Evolutionary conservation across 2,888 invertebrate species (phyloP).

Genomic region (Ophion costatus): DNA sequence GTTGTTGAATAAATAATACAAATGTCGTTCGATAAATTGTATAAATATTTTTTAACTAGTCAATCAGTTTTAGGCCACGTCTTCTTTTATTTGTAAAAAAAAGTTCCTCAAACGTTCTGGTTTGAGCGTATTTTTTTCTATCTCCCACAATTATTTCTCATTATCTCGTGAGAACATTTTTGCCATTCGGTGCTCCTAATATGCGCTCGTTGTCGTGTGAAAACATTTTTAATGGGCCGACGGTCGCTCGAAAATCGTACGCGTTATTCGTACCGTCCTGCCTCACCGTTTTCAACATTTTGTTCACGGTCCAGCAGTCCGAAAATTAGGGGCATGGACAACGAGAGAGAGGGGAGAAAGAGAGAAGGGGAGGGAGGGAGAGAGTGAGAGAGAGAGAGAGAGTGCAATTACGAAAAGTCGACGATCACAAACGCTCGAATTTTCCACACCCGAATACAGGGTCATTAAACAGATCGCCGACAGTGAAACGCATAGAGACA

Average conservation of each 20-base stretch:
- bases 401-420: neutral
- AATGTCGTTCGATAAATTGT: neutral
- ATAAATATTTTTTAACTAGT: too few species aligned
- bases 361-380: neutral
- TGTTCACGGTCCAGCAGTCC: neutral
- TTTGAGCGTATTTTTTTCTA: neutral
- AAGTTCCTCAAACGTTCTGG: neutral
- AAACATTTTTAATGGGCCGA: neutral
- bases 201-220: neutral
- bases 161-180: neutral
- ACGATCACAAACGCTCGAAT: neutral
- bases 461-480: conserved; percentile 5
- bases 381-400: neutral
- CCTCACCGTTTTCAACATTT: neutral
- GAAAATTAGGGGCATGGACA: neutral
- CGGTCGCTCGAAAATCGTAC: neutral
- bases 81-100: neutral
- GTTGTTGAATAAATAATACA: neutral
- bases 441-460: neutral
- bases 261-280: neutral
- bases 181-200: neutral
- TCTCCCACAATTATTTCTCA: neutral
- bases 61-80: too few species aligned
- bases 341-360: neutral
- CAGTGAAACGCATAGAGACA: conserved; percentile 2